These are phyloP conservation scores for Neopelma chrysocephalum DNA, from an alignment of 2,797 vertebrate species.

Conservation along the genomic window DNA sequence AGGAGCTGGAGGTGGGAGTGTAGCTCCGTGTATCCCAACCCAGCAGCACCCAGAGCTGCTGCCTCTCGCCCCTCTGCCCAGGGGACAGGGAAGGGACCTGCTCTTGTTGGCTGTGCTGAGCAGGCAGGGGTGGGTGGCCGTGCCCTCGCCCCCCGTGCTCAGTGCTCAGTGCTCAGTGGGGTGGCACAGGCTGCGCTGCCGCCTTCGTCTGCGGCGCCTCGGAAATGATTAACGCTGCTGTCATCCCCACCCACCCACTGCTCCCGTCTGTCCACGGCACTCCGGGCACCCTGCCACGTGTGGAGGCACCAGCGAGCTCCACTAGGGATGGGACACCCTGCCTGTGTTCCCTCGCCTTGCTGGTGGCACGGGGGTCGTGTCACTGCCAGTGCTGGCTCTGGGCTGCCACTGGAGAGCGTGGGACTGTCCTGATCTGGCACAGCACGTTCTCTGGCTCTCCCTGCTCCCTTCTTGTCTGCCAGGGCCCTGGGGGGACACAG, in stretches of 20 bases:
- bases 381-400: accelerated
- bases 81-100: accelerated
- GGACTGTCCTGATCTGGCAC: background rate
- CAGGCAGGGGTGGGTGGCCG: accelerated
- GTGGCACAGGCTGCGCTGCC: accelerated
- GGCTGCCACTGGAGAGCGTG: accelerated
- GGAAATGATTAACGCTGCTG: background rate
- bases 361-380: accelerated
- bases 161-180: accelerated
- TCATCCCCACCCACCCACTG: background rate
- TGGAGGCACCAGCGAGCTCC: accelerated
- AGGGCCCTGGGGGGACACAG: accelerated
- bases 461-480: background rate
- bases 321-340: accelerated
- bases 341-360: accelerated
- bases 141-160: accelerated
- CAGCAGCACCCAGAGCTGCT: accelerated
- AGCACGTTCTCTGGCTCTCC: accelerated
- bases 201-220: accelerated
- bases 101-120: accelerated
- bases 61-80: accelerated
- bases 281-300: background rate
- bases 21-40: accelerated
- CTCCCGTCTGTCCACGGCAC: background rate
- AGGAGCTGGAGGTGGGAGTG: background rate